phyloP scores from a whole-genome alignment of 2,797 vertebrate species.

The Hemibagrus guttatus region DNA sequence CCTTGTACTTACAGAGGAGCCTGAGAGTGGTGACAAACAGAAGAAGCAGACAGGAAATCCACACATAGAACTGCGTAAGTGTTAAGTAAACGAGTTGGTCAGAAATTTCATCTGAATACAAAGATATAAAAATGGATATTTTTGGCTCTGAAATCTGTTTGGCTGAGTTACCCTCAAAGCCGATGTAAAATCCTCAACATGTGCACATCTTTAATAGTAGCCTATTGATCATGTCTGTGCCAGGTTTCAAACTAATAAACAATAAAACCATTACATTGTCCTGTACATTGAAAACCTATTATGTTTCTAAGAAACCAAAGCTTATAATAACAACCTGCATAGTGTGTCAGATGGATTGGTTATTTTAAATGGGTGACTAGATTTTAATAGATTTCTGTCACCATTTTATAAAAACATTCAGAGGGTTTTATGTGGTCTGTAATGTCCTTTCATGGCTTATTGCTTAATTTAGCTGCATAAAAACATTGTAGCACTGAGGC shows the following conservation, averaged over 20 bases:
- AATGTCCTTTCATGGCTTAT: neutral
- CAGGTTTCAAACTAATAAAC: neutral
- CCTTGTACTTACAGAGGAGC: slow-evolving; percentile 78
- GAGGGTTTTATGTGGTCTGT: neutral
- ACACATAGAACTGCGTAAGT: slow-evolving; percentile 94
- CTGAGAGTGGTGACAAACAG: slow-evolving; percentile 85
- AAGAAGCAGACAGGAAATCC: slow-evolving; percentile 92
- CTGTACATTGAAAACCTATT: neutral
- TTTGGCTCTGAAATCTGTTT: neutral
- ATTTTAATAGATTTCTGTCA: neutral
- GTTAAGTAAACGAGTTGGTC: neutral
- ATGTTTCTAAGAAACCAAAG: neutral
- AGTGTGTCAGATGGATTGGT: neutral
- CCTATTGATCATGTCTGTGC: neutral
- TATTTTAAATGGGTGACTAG: neutral
- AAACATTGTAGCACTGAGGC: too few relatives aligned
- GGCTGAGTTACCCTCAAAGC: neutral
- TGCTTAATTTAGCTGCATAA: neutral
- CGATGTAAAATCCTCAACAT: neutral
- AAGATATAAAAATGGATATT: neutral
- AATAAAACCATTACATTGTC: neutral
- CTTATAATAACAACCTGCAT: neutral
- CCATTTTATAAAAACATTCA: neutral
- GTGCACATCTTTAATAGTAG: too few relatives aligned
- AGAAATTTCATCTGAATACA: neutral